Evolutionary conservation across 2,797 vertebrate species (phyloP).

Genomic region (Sphenodon punctatus): DNA sequence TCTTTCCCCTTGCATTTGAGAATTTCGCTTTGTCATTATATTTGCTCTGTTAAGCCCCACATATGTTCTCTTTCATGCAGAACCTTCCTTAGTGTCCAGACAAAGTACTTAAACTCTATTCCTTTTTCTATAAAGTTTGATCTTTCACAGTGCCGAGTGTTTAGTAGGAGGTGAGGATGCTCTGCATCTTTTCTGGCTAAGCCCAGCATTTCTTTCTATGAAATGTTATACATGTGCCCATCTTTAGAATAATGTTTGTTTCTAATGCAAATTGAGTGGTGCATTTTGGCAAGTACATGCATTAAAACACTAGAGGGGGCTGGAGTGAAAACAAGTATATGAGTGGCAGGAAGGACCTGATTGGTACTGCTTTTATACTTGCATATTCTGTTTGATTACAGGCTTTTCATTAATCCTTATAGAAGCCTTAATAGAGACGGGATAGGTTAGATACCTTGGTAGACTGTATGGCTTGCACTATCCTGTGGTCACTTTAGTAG

Average conservation of each 20-base stretch:
- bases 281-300: background rate
- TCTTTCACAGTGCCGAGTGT: background rate
- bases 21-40: background rate
- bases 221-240: accelerated
- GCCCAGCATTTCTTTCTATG: background rate
- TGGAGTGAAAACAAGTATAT: background rate
- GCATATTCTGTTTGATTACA: too few species aligned
- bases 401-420: too few species aligned
- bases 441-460: too few species aligned
- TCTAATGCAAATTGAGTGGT: background rate
- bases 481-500: too few species aligned
- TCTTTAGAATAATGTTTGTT: too few species aligned
- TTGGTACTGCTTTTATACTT: too few species aligned
- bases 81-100: background rate
- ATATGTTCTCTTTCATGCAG: background rate
- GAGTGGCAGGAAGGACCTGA: background rate
- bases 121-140: background rate
- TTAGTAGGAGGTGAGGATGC: background rate
- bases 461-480: too few species aligned
- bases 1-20: background rate
- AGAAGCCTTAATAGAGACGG: too few species aligned
- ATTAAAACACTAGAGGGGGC: background rate
- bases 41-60: background rate
- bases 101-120: background rate
- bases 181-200: background rate